Evolutionary conservation across 2,797 vertebrate species (phyloP).

Genomic region (Myotis pilosus): DNA sequence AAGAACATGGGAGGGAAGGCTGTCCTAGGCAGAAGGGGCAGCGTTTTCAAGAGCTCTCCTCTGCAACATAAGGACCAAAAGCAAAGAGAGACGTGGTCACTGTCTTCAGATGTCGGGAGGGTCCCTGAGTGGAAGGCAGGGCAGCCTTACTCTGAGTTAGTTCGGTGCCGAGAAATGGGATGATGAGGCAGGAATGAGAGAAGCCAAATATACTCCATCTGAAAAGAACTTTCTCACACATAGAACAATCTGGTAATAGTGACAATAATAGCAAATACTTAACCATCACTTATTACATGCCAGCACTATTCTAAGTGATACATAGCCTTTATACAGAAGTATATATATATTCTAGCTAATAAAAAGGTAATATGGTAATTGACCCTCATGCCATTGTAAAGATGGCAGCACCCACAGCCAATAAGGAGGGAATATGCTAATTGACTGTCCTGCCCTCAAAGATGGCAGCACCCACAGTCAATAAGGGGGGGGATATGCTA

Average conservation of each 20-base stretch:
- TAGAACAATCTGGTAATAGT: not conserved
- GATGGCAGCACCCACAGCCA: no score
- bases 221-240: not conserved
- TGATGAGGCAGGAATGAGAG: not conserved
- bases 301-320: not conserved
- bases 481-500: no score
- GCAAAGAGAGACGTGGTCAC: not conserved
- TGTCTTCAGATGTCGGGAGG: not conserved
- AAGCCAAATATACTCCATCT: not conserved
- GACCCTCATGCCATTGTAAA: no score
- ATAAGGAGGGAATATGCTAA: no score
- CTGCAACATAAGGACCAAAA: not conserved
- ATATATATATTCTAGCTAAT: no score
- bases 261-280: not conserved
- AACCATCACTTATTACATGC: fast-evolving
- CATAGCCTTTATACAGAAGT: not conserved
- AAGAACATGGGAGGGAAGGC: not conserved
- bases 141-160: not conserved
- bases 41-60: not conserved
- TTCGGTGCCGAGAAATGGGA: not conserved
- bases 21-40: not conserved
- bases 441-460: no score
- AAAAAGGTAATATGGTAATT: not conserved
- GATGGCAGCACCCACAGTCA: no score
- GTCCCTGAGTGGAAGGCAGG: not conserved